Conservation (phyloP, 2,797 vertebrate genomes). For the Streptopelia turtur region DNA sequence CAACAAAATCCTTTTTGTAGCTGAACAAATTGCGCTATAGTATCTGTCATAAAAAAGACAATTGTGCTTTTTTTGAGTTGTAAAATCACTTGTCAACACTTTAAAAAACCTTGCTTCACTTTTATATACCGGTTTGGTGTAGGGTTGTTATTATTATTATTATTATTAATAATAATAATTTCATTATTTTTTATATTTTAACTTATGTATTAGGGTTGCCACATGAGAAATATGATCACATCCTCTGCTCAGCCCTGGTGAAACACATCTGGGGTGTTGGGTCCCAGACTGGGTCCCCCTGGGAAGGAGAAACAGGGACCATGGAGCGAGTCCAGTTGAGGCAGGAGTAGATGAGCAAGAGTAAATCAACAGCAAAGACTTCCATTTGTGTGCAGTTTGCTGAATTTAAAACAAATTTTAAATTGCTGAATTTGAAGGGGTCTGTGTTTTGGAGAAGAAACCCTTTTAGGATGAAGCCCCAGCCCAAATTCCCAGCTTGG, state of each 20-base stretch:
- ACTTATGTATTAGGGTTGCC: background rate
- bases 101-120: background rate
- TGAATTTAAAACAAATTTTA: background rate
- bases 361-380: background rate
- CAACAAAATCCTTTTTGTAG: background rate
- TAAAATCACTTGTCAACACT: background rate
- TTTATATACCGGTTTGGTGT: background rate
- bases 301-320: too few relatives aligned
- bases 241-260: background rate
- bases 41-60: background rate
- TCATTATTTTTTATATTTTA: too few relatives aligned
- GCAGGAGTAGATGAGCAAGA: background rate
- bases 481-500: background rate
- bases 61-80: background rate
- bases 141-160: too few relatives aligned
- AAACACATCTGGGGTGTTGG: background rate
- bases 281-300: background rate
- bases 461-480: background rate
- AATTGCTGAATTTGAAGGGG: background rate
- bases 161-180: too few relatives aligned
- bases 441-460: background rate
- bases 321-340: too few relatives aligned
- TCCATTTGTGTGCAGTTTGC: background rate
- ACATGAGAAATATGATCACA: too few relatives aligned
- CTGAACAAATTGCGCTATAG: background rate